Base-by-base conservation (phyloP, 2,113 vertebrate species). In the Cynoglossus semilaevis region DNA sequence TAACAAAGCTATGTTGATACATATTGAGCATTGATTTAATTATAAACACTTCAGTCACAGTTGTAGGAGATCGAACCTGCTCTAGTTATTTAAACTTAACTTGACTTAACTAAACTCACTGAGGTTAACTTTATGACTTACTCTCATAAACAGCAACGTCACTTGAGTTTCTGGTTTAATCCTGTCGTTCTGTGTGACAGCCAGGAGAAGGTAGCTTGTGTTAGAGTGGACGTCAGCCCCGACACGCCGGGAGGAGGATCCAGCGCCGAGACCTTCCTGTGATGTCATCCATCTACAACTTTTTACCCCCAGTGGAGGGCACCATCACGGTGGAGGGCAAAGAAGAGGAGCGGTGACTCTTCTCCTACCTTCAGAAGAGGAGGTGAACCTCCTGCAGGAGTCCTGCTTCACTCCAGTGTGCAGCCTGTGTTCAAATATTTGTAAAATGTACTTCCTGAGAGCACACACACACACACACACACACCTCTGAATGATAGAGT, bases 231-330 rank as follows among this genome's bases (percentile, higher is more conserved):
- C 67, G 59, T 95, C 70, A 93, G 92, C 63, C 80, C 81, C 70
- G 91, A 93, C n/a, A 36, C 88, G 34, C 81, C 84, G 40, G 85
- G 84, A 84, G 91, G 89, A 78, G 88, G 89, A 0, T 87, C 94
- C 77, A 86, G 92, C 60, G 84, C 91, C 0, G 95, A 98, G 89
- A 95, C 95, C 48, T 95, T 94, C 64, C 87, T 97, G 77, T 98
- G 93, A 92, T 87, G 50, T 37, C 51, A 3, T 40, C 55, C 49
- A 29, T 22, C 18, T 38, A 17, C 36, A 37, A 67, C 70, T 65
- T 72, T 59, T 18, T 15, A 41, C 2, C 35, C 53, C 49, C 55
- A 7, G 51, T n/a, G 46, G 74, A 9, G 38, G 63, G 60, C 38
- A 4, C 40, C 70, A 15, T 47, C 37, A 40, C 13, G 22, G 58